Percentiles rank a stretch among this genome's conserved stretches.
These are phyloP conservation scores for Nymphalis urticae DNA, from an alignment of 2,888 invertebrate genomes.

Conservation along the genomic window DNA sequence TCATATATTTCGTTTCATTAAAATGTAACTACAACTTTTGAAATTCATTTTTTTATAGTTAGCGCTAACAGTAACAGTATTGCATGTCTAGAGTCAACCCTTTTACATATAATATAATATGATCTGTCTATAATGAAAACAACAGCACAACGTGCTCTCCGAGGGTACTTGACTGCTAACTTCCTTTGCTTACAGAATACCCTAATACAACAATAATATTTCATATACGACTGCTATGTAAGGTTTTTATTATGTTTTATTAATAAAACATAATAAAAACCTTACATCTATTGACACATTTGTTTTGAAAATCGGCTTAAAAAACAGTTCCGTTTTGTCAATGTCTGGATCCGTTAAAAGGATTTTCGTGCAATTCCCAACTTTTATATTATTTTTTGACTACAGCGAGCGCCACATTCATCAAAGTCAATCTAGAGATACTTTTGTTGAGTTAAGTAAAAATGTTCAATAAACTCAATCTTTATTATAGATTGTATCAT, in stretches of 20 bases:
- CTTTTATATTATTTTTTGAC: conserved; percentile 40
- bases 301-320: conserved; percentile 33
- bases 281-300: conserved; percentile 28
- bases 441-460: conserved; percentile 24
- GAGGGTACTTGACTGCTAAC: no score
- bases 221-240: neutral
- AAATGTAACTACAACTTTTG: no score
- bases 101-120: no score
- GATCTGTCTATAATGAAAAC: no score
- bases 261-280: neutral
- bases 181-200: no score
- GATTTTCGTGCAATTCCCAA: conserved; percentile 42
- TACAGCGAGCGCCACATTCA: conserved; percentile 34
- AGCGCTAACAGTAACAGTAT: no score
- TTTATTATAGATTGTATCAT: conserved; percentile 6
- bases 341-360: conserved; percentile 41
- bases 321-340: conserved; percentile 35
- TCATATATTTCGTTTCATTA: no score
- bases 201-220: neutral
- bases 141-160: no score
- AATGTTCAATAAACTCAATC: conserved; percentile 26
- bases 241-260: no score
- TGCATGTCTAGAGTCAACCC: no score
- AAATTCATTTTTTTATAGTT: no score
- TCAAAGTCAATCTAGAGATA: conserved; percentile 38